phyloP scores from a whole-genome alignment of 2,113 vertebrate species.

The Scopus umbretta region DNA sequence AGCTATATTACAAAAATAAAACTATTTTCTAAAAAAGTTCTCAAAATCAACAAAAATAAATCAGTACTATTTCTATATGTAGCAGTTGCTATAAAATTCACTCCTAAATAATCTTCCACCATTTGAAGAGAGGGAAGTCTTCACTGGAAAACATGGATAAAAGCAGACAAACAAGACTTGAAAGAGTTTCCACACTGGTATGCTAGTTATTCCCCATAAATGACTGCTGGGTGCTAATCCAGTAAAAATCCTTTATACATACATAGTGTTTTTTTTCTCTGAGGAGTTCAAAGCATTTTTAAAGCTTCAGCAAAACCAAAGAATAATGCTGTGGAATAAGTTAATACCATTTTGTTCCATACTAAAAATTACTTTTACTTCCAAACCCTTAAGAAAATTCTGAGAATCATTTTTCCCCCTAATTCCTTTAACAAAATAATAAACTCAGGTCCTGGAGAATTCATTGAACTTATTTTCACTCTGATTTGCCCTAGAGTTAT shows the following conservation, averaged over 20 bases:
- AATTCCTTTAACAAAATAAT: neutral
- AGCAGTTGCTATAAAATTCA: neutral
- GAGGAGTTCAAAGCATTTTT: neutral
- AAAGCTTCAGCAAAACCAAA: neutral
- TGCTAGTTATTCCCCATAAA: neutral
- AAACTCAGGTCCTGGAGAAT: neutral
- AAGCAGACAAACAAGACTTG: neutral
- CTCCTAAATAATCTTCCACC: neutral
- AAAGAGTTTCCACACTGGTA: neutral
- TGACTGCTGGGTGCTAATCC: neutral
- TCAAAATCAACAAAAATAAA: neutral
- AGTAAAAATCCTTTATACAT: neutral
- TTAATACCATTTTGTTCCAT: neutral
- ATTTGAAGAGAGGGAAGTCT: neutral
- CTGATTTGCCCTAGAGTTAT: neutral
- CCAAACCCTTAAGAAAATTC: neutral
- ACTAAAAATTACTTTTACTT: neutral
- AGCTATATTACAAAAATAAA: neutral
- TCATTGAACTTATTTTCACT: neutral
- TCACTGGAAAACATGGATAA: neutral
- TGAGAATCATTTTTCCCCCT: neutral
- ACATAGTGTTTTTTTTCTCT: neutral
- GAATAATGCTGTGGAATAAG: neutral
- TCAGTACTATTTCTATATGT: neutral
- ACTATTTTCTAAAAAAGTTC: neutral